Base-by-base conservation (phyloP, 1,140 invertebrate genomes). In the Prorops nasuta region DNA sequence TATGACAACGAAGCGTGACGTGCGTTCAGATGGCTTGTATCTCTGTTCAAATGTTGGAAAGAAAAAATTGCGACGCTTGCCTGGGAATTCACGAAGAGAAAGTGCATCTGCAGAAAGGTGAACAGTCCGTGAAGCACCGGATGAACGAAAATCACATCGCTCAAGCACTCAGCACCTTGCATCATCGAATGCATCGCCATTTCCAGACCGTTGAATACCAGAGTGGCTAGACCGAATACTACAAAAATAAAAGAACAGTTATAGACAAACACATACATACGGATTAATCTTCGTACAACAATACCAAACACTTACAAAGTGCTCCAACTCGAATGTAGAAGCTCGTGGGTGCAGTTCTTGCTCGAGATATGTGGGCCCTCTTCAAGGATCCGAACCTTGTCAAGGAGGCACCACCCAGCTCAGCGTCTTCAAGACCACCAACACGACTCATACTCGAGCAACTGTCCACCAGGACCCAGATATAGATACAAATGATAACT, bases 21-120 rank as follows among this genome's bases (percentile, higher is more conserved):
- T n/a, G n/a, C n/a, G n/a, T n/a, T n/a, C n/a, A n/a, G n/a, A n/a
- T n/a, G n/a, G n/a, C n/a, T n/a, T n/a, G n/a, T n/a, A n/a, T n/a
- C n/a, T n/a, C n/a, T n/a, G n/a, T n/a, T n/a, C n/a, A n/a, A n/a
- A n/a, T n/a, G n/a, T n/a, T n/a, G n/a, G n/a, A n/a, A n/a, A n/a
- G n/a, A n/a, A n/a, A n/a, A n/a, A n/a, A n/a, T n/a, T n/a, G n/a
- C n/a, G n/a, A n/a, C n/a, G 18, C 61, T 74, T 67, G 84, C 85
- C 78, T 86, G 84, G 1, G 84, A 86, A 63, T 87, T 86, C 40
- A 86, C 81, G 59, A 86, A 87, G 12, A 87, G 76, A 63, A 87
- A 86, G 63, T 86, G 85, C 78, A 86, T 85, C 66, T 87, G 85
- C 16, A 85, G 69, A 56, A 87, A 86, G 1, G 85, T 86, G 67